Conservation (phyloP, 1,140 invertebrate species). For the Cherax destructor region DNA sequence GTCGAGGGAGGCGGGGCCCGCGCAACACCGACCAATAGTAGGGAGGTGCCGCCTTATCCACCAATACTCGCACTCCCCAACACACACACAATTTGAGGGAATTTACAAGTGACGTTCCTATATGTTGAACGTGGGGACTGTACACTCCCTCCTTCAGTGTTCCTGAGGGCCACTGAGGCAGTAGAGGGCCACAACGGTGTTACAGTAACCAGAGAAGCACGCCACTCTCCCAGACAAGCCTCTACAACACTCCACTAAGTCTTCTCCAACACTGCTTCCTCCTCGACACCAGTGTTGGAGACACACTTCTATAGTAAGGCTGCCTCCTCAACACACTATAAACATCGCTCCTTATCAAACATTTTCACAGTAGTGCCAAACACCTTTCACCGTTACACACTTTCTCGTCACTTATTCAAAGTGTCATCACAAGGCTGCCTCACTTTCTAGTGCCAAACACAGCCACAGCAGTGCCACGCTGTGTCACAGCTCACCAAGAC, state of each 20-base stretch:
- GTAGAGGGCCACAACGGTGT: background rate
- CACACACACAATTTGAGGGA: constrained; percentile 69
- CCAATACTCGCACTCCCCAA: constrained; percentile 49
- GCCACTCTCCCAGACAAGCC: background rate
- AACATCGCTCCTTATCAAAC: too few species aligned
- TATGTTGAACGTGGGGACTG: constrained; percentile 66
- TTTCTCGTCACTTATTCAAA: too few species aligned
- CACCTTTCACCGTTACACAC: too few species aligned
- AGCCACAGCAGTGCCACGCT: too few species aligned
- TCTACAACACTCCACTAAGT: background rate
- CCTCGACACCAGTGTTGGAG: background rate
- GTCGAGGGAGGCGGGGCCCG: constrained; percentile 60
- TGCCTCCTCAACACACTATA: too few species aligned
- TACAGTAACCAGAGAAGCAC: constrained; percentile 4
- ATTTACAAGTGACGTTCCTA: constrained; percentile 69
- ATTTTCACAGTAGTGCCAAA: too few species aligned
- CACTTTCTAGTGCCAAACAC: too few species aligned
- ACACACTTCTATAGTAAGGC: too few species aligned
- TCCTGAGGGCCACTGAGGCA: constrained; percentile 43
- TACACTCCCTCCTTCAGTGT: constrained; percentile 62
- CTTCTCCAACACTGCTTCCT: background rate
- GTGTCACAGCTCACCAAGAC: too few species aligned
- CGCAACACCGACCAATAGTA: constrained; percentile 43
- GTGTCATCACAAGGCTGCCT: too few species aligned
- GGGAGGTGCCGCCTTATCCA: constrained; percentile 54